Evolutionary conservation across 1,140 invertebrate species (phyloP), one percentile per base, ranked within the genome.

Genomic region (Drosophila erecta): DNA sequence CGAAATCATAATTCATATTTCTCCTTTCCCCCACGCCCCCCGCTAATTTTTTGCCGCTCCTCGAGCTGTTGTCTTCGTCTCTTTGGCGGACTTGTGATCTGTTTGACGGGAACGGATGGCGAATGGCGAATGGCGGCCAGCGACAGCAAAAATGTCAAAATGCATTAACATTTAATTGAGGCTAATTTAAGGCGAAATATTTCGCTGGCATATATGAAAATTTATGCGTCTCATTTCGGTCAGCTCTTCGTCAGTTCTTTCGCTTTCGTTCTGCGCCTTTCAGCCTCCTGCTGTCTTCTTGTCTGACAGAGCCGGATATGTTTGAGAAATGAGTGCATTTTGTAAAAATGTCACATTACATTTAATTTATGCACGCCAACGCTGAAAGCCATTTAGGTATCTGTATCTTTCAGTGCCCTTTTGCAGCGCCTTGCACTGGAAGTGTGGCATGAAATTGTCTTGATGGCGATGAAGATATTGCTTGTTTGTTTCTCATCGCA

Each of bases 121-220:
- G 11, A n/a, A n/a, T n/a, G n/a, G n/a, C 54, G 66, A 56, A 53
- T 17, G 33, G 59, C 30, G 11, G 11, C n/a, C 10, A 35, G 67
- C 55, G 76, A 65, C 76, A 66, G 65, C 61, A 90, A 76, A 91
- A 89, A 90, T 91, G 90, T 91, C 90, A 91, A 91, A 91, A 91
- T 90, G 90, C 90, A 91, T 91, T 91, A 91, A 91, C 90, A 91
- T 91, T 91, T 91, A 91, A 91, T 91, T 91, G 90, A 91, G 90
- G 90, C 90, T 91, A 91, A 91, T 91, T 91, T 91, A 91, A 91
- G 90, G 85, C 90, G 85, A 91, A 91, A 91, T 87, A 87, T 84
- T 87, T 87, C 67, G 79, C 78, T 65, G 83, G 74, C 76, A 66
- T 72, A 72, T 87, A 90, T 91, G 89, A 79, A 71, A 91, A 91